These are phyloP conservation scores for Struthio camelus DNA, from an alignment of 2,113 vertebrate genomes.

Conservation along the genomic window DNA sequence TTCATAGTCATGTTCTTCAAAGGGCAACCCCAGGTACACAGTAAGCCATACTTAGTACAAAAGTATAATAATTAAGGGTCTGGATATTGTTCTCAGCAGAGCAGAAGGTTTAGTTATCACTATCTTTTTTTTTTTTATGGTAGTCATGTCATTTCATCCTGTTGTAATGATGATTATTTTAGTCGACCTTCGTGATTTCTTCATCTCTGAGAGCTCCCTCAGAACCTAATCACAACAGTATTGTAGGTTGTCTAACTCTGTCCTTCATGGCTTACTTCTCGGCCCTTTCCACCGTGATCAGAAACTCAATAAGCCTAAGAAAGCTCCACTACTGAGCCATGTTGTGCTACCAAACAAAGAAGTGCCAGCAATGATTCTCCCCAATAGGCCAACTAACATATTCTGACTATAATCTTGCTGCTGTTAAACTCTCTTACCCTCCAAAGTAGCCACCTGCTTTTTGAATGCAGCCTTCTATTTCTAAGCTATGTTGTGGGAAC, in stretches of 20 bases:
- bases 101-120: neutral
- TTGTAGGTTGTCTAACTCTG: neutral
- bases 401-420: neutral
- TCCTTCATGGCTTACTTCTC: neutral
- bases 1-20: neutral
- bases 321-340: neutral
- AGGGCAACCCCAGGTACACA: neutral
- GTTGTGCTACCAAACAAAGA: neutral
- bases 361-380: neutral
- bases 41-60: neutral
- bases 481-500: neutral
- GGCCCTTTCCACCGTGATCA: neutral
- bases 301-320: neutral
- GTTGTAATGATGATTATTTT: neutral
- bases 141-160: neutral
- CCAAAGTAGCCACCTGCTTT: neutral
- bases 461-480: neutral
- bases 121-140: neutral
- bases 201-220: neutral
- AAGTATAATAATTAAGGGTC: neutral
- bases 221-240: neutral
- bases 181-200: neutral
- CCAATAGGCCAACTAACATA: rapidly evolving
- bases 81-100: neutral
- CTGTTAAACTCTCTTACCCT: neutral